Evolutionary conservation across 2,888 invertebrate species (phyloP), one percentile per base, ranked within the genome.

Genomic region (Acrocera orbiculus): DNA sequence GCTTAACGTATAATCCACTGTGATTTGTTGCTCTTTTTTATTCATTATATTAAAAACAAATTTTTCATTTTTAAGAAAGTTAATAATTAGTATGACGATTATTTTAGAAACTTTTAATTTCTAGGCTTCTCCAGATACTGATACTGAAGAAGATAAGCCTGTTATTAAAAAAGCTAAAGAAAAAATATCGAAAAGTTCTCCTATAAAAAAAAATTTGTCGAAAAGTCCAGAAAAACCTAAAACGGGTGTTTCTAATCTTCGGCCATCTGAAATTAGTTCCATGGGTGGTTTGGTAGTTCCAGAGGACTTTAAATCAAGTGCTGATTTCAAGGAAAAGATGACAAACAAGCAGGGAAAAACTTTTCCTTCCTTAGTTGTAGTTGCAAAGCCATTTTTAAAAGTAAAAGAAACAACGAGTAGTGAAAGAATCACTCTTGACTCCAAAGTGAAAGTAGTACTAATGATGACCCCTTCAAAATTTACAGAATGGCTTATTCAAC

Each of bases 401-500:
- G 67, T 73, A 0, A 78, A 78, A 51, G 78, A 80, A 40, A 51
- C 62, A 0, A 57, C 66, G 25, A 61, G 65, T 1, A 56, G 66
- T 0, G 76, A 76, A 46, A 65, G 77, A 10, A 62, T 67, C 2
- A 61, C 68, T 15, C 57, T 78, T 4, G 86, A 87, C 61, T 69
- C 73, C 24, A 79, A 79, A 55, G 85, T 87, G 2, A 87, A 86
- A 56, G 66, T 74, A 2, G 79, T 85, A 4, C 61, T 87, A 10
- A 79, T 83, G 70, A 73, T 77, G 50, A 73, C 76, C 0, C 76
- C 85, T 0, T 76, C 81, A 42, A 82, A 82, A 58, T 85, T 86
- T 51, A 82, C 83, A 0, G 87, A 87, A 61, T 87, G 86, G 85
- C 65, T 87, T 32, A 80, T 87, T 37, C 85, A 86, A 50, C 79